A percentile compares a stretch with the other conserved stretches of the same genome.
Evolutionary conservation across 2,888 invertebrate genomes (phyloP).

Genomic region (Hyppa rectilinea): DNA sequence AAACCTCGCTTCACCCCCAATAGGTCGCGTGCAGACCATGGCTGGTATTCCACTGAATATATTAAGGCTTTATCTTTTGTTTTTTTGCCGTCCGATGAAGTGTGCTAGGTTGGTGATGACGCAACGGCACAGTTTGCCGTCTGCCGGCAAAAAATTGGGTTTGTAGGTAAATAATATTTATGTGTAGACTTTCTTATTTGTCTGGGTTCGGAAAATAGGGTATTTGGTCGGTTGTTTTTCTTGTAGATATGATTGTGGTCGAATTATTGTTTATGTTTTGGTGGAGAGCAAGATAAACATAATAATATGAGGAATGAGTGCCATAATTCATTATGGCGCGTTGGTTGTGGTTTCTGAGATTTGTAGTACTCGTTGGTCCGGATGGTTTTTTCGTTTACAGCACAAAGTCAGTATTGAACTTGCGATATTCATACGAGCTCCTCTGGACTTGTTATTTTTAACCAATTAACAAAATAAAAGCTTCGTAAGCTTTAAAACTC

Average conservation of each 20-base stretch:
- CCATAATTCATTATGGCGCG: too few species aligned
- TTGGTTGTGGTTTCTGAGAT: not conserved
- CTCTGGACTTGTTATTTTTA: too few species aligned
- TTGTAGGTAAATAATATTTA: slow-evolving; percentile 58
- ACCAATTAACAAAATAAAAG: too few species aligned
- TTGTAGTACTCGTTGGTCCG: too few species aligned
- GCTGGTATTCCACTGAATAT: slow-evolving; percentile 55
- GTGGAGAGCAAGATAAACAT: not conserved
- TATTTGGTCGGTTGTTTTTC: slow-evolving; percentile 38
- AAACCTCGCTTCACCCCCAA: slow-evolving; percentile 20
- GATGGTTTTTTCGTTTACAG: too few species aligned
- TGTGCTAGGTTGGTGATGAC: slow-evolving; percentile 52
- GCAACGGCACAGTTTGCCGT: slow-evolving; percentile 44
- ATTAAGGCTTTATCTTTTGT: slow-evolving; percentile 61
- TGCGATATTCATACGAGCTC: too few species aligned
- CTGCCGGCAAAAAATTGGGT: slow-evolving; percentile 49
- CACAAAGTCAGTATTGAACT: too few species aligned
- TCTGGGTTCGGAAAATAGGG: slow-evolving; percentile 19
- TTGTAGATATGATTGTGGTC: slow-evolving; percentile 6
- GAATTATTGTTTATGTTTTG: slow-evolving; percentile 11
- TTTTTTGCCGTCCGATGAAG: slow-evolving; percentile 55
- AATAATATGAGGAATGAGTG: not conserved
- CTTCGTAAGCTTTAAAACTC: too few species aligned
- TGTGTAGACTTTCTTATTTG: slow-evolving; percentile 44
- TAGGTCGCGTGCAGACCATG: slow-evolving; percentile 48